Evolutionary conservation across 2,113 vertebrate species (phyloP), one percentile per base, ranked within the genome.

Genomic region (Sebastes schlegelii): DNA sequence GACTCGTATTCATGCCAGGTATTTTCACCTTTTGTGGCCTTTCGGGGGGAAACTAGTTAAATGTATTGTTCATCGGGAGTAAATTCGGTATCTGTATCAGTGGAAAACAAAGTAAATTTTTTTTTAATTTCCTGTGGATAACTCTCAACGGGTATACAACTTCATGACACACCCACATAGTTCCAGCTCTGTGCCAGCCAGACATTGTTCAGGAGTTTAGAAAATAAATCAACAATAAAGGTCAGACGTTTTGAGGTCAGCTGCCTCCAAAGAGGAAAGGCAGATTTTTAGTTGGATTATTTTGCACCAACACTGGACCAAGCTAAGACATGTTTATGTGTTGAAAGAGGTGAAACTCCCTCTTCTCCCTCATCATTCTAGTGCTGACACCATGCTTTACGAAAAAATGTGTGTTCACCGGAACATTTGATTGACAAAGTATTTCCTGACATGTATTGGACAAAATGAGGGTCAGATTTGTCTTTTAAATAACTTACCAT

Each of bases 121-220:
- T 21, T 49, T 23, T 23, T 1, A 1, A 21, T 68, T 16, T 51
- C 34, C 61, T 10, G 14, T 49, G 23, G 16, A 3, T n/a, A 49
- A 62, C 45, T 8, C 45, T 8, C 40, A 3, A 6, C 8, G 14
- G 46, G 54, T 26, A 2, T 11, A 46, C 70, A 51, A 62, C 46
- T 23, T 1, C 4, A 8, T 11, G 48, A 54, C 51, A 66, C 62
- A 19, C 74, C 51, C 74, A 45, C 62, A 9, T 34, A 8, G 13
- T 19, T 46, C 19, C n/a, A 21, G 46, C 60, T 42, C 16, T 34
- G 26, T n/a, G 76, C 10, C 52, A 66, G 21, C 17, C 48, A n/a
- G n/a, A 62, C 42, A 55, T 76, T 72, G 82, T 79, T 57, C 16
- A 85, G 21, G 3, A 51, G 16, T 45, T 46, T 8, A 34, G 12